Base-by-base conservation (phyloP, 92 coral and sea anemone species). In the Porites divaricata region DNA sequence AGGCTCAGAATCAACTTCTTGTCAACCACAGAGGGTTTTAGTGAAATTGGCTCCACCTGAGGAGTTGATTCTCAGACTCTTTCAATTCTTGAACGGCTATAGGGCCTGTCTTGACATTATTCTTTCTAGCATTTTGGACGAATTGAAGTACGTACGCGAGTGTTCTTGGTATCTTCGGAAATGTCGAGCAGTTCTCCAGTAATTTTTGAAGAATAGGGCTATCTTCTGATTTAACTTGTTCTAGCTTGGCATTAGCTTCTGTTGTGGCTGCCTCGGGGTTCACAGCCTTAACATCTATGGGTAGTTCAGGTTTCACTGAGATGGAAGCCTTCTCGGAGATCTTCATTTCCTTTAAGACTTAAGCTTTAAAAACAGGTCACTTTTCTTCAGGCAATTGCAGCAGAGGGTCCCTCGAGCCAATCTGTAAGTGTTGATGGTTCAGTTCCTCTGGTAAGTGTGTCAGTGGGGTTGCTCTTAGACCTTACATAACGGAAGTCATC, bases 401-500 rank as follows among this genome's bases (percentile, higher is more conserved):
- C 82, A 8, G 67, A 21, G 17, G 86, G 86, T 45, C 86, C 81
- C 45, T 62, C 51, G 53, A 80, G 16, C 81, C 82, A 80, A 8
- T 75, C 76, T 19, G 65, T 17, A 8, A 87, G 77, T 41, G 35
- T 61, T 16, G 23, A 73, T 28, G 88, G 87, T 68, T 74, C 77
- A 48, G 83, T 92, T 28, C 88, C 93, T 83, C 90, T 78, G 1
- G 93, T 87, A 53, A 89, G 91, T 5, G 86, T 91, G 64, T 90
- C 92, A 2, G 90, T 93, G 20, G 93, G 92, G 67, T 93, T 90
- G 22, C 80, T 67, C 66, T 84, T 90, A 15, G 93, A 90, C 68
- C 90, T 83, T 65, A 89, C 59, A 72, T 89, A 89, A 5, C 63
- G 76, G 58, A 92, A 89, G 58, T 86, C 83, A 1, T 90, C 91